Percentiles rank a stretch among this genome's conserved stretches.
Evolutionary conservation across 2,113 vertebrate species (phyloP).

Genomic region (Brevimyrus niger): DNA sequence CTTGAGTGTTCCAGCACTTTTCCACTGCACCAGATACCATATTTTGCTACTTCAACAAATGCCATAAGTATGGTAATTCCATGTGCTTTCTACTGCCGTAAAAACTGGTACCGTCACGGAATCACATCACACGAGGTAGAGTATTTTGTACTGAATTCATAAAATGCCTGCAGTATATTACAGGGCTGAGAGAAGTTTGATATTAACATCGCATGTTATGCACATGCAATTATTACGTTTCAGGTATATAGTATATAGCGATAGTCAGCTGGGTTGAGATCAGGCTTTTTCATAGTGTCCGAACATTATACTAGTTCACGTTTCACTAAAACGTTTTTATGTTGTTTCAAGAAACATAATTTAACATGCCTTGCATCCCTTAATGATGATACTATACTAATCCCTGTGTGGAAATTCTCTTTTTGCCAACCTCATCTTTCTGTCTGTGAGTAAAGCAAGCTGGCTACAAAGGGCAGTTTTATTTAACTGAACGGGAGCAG

Average conservation of each 20-base stretch:
- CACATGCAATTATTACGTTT: not conserved
- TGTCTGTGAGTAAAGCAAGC: too few relatives aligned
- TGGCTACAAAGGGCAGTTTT: too few relatives aligned
- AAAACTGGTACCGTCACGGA: not conserved
- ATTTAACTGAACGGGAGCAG: too few relatives aligned
- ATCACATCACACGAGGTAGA: not conserved
- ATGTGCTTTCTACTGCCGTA: not conserved
- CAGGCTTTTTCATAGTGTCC: not conserved
- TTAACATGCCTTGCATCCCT: too few relatives aligned
- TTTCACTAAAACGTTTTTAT: not conserved
- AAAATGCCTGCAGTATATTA: not conserved
- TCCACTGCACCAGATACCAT: not conserved
- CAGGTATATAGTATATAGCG: not conserved
- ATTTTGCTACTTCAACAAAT: not conserved
- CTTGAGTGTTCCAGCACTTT: not conserved
- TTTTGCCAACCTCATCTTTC: too few relatives aligned
- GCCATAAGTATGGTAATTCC: not conserved
- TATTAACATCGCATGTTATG: too few relatives aligned
- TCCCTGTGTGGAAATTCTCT: too few relatives aligned
- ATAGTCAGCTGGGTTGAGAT: not conserved
- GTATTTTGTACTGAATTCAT: not conserved
- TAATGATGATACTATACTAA: too few relatives aligned
- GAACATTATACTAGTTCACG: not conserved
- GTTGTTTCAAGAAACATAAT: not conserved
- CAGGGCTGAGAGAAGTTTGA: not conserved